phyloP scores from a whole-genome alignment of 2,113 vertebrate genomes.

The Leptobrachium leishanense region DNA sequence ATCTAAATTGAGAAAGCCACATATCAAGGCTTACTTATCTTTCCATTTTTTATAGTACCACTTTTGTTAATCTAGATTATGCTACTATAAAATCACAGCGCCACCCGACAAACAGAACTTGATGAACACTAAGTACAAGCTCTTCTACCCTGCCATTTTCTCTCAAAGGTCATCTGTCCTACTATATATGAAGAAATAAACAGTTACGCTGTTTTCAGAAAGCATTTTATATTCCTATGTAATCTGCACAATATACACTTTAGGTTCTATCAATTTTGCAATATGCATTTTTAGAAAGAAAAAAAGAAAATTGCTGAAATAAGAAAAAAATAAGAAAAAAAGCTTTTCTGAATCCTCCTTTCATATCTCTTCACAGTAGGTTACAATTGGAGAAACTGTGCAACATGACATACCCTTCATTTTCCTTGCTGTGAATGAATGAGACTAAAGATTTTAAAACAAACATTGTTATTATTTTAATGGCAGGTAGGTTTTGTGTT shows the following conservation, averaged over 20 bases:
- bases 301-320: constrained; percentile 36
- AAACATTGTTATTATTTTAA: constrained; percentile 46
- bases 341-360: constrained; percentile 43
- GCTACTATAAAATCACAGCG: not conserved
- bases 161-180: constrained; percentile 37
- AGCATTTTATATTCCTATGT: constrained; percentile 28
- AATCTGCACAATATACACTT: constrained; percentile 37
- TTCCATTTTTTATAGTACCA: not conserved
- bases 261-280: constrained; percentile 32
- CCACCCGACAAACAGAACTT: not conserved
- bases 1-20: too few relatives aligned
- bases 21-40: too few relatives aligned
- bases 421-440: constrained; percentile 49
- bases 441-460: constrained; percentile 34
- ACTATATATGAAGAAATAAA: constrained; percentile 34
- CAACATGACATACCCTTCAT: constrained; percentile 17
- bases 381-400: constrained; percentile 35
- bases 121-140: not conserved
- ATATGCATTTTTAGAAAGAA: constrained; percentile 34
- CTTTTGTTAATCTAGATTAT: not conserved
- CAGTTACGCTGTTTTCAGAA: constrained; percentile 35
- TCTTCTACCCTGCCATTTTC: constrained; percentile 15
- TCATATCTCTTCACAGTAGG: constrained; percentile 41
- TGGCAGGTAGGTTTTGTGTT: constrained; percentile 24
- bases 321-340: constrained; percentile 26